phyloP scores from a whole-genome alignment of 2,888 invertebrate species.

The Cybosia mesomella region DNA sequence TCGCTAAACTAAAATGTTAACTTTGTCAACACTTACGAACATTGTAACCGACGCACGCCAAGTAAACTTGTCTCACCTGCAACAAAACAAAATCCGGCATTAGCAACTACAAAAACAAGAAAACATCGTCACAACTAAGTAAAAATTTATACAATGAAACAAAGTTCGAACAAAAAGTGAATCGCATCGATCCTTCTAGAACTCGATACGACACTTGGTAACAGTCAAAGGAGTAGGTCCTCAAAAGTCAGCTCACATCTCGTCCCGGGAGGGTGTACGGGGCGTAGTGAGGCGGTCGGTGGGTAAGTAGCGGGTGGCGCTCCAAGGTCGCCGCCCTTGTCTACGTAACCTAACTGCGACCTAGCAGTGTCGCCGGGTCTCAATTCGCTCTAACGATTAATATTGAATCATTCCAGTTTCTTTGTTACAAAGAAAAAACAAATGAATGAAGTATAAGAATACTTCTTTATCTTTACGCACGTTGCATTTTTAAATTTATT shows the following conservation, averaged over 20 bases:
- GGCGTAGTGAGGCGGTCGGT: conserved; percentile 38
- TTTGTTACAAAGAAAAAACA: conserved; percentile 36
- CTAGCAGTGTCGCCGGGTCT: conserved; percentile 75
- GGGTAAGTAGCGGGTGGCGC: conserved; percentile 46
- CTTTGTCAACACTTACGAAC: conserved; percentile 27
- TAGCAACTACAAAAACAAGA: conserved; percentile 24
- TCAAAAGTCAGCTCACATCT: conserved; percentile 80
- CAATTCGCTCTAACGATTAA: conserved; percentile 71
- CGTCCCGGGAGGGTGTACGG: conserved; percentile 56
- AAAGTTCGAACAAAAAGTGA: conserved; percentile 25
- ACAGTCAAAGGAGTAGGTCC: conserved; percentile 70
- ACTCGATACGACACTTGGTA: conserved; percentile 52
- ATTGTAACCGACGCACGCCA: conserved; percentile 20
- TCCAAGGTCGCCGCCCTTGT: conserved; percentile 84
- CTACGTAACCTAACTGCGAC: conserved; percentile 79
- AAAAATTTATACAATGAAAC: conserved; percentile 22
- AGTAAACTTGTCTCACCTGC: conserved; percentile 51
- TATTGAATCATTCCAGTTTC: conserved; percentile 63
- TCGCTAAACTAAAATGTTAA: background rate
- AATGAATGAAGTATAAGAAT: conserved; percentile 37
- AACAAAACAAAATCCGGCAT: conserved; percentile 46
- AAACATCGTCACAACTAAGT: conserved; percentile 27
- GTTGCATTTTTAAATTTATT: conserved; percentile 20
- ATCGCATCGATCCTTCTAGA: conserved; percentile 45
- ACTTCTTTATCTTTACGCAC: conserved; percentile 17